Evolutionary conservation across 2,888 invertebrate species (phyloP), one percentile per base, ranked within the genome.

Genomic region (Neoaliturus tenellus): DNA sequence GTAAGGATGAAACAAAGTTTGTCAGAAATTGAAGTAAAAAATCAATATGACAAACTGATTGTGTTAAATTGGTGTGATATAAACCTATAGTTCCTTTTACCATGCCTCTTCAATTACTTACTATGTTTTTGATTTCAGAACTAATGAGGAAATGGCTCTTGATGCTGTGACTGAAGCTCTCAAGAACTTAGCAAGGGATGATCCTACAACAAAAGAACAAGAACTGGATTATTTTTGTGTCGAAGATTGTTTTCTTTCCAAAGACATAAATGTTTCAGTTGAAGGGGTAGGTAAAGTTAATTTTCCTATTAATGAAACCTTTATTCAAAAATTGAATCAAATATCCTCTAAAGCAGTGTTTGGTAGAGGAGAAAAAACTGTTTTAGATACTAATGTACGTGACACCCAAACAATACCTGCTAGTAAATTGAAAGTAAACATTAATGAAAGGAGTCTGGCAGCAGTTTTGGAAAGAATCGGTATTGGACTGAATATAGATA

Each of bases 281-380:
- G 35, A 67, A 33, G 35, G 35, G n/a, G 67, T 67, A 33, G 67
- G 67, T n/a, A 25, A 67, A 4, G 17, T 67, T 33, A 31, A 31
- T 14, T 33, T 67, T 6, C 67, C 67, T 6, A 14, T 67, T 6
- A n/a, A 31, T 33, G 67, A 67, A 67, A 33, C 28, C 17, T 67
- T 12, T 31, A 17, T 67, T n/a, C 10, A 67, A 33, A 67, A 67
- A n/a, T n/a, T 67, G 6, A 33, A 31, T 17, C 28, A 33, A 5
- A 25, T 31, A 17, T 67, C 67, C 12, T 67, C 67, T 10, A 67
- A 67, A n/a, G 67, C 67, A 14, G n/a, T 33, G 33, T 67, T 67
- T 67, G 67, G 67, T 25, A 31, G 17, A 67, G 67, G 67, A 33
- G 67, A 67, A 1, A 17, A 31, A 67, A 67, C 67, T 17, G 28